Evolutionary conservation across 2,113 vertebrate genomes (phyloP), one percentile per base, ranked within the genome.

Genomic region (Callithrix jacchus): DNA sequence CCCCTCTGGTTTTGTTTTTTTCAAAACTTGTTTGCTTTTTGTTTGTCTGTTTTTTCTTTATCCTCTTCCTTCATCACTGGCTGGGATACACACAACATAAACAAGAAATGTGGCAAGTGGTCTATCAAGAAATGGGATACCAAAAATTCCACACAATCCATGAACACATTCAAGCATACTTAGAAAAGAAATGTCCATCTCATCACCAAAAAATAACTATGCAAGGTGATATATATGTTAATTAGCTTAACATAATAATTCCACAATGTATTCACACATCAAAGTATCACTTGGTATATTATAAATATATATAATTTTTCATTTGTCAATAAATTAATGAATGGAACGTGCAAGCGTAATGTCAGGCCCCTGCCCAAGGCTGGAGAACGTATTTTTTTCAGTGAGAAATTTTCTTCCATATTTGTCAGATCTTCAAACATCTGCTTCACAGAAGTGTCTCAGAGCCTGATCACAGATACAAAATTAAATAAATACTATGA

Each of bases 351-450:
- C 17, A 71, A 85, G 23, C 54, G 16, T 58, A 35, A 73, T 35
- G 58, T 52, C 21, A 42, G 17, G 27, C 25, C 42, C 68, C 18
- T 80, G 32, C 25, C 61, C 81, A 92, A 92, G 27, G 42, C 81
- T 84, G 27, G 40, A 37, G 82, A 92, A 76, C 21, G 23, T 77
- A 61, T 77, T 85, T n/a, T 92, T 76, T 77, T 95, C 79, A 86
- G 7, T 47, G 56, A 90, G 77, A 93, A 76, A 86, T 87, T 47
- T 86, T 54, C 40, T 87, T 93, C 68, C 66, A 6, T n/a, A 35
- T 85, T 25, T 81, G 94, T 74, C 68, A 93, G 54, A 66, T 66
- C 70, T 91, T 94, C 92, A 96, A 42, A 92, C 64, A 87, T 85
- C 77, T 89, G 82, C 77, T 81, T 76, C 71, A 52, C 8, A 87